A percentile compares a stretch with the other conserved stretches of the same genome.
These are phyloP conservation scores for Petrocephalus zakoni DNA, from an alignment of 2,113 vertebrate species.

Conservation along the genomic window DNA sequence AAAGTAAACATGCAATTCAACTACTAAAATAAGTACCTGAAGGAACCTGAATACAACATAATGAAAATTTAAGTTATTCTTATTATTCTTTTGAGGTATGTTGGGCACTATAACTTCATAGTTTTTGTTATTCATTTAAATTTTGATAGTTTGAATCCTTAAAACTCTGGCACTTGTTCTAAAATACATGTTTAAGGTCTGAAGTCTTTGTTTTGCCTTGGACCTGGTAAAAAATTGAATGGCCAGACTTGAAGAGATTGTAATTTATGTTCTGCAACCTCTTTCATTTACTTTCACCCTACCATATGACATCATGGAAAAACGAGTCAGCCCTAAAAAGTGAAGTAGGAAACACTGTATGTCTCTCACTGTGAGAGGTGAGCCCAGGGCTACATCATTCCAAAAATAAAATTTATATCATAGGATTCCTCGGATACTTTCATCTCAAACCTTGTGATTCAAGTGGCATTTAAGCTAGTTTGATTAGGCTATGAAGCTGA, in stretches of 20 bases:
- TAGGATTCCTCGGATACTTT: conserved; percentile 80
- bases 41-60: not conserved
- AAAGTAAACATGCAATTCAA: not conserved
- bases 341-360: conserved; percentile 46
- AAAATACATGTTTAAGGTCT: conserved; percentile 28
- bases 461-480: conserved; percentile 71
- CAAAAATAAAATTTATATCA: conserved; percentile 92
- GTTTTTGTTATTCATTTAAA: conserved; percentile 4
- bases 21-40: not conserved
- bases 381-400: conserved; percentile 71
- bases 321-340: conserved; percentile 41
- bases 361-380: conserved; percentile 54
- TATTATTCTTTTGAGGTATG: not conserved
- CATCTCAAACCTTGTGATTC: conserved; percentile 75
- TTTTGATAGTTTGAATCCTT: not conserved
- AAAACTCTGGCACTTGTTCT: not conserved
- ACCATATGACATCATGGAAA: conserved; percentile 71
- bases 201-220: conserved; percentile 28
- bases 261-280: conserved; percentile 50
- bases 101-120: not conserved
- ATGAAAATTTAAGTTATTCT: not conserved
- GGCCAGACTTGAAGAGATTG: conserved; percentile 47
- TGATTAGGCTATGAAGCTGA: conserved; percentile 61
- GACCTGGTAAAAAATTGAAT: conserved; percentile 33
- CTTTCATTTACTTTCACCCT: conserved; percentile 48